Evolutionary conservation across 2,888 invertebrate species (phyloP).

Genomic region (Lycophotia porphyrea): DNA sequence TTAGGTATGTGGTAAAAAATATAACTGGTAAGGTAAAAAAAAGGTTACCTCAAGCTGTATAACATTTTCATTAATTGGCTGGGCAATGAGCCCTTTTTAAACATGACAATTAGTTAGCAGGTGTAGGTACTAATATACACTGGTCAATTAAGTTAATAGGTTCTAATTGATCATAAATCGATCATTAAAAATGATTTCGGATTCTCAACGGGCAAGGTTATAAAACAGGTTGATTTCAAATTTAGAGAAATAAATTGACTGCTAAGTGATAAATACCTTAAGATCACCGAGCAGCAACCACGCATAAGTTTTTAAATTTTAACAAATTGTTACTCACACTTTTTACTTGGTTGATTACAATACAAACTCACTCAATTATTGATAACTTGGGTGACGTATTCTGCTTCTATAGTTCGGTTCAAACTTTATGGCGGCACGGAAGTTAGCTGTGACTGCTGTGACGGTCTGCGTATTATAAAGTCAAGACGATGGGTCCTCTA

Average conservation of each 20-base stretch:
- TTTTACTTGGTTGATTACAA: neutral
- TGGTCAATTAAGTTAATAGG: neutral
- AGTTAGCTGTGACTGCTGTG: too few species aligned
- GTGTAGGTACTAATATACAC: neutral
- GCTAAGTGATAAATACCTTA: neutral
- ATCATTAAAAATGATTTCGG: neutral
- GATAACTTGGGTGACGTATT: neutral
- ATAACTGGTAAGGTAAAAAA: neutral
- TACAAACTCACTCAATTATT: neutral
- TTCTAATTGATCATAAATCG: neutral
- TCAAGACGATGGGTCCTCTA: too few species aligned
- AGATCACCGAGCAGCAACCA: neutral
- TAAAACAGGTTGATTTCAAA: conserved; percentile 12
- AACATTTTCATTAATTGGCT: neutral
- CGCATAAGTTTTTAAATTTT: neutral
- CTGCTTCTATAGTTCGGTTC: too few species aligned
- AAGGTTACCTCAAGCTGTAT: neutral
- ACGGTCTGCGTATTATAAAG: too few species aligned
- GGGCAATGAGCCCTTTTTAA: neutral
- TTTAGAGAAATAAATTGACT: conserved; percentile 1
- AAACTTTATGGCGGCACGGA: too few species aligned
- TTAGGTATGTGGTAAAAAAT: neutral
- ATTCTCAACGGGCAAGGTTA: neutral
- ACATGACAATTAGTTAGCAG: neutral
- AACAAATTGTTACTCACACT: neutral